Base-by-base conservation (phyloP, 2,888 invertebrate species). In the Acanthosepion pharaonis region DNA sequence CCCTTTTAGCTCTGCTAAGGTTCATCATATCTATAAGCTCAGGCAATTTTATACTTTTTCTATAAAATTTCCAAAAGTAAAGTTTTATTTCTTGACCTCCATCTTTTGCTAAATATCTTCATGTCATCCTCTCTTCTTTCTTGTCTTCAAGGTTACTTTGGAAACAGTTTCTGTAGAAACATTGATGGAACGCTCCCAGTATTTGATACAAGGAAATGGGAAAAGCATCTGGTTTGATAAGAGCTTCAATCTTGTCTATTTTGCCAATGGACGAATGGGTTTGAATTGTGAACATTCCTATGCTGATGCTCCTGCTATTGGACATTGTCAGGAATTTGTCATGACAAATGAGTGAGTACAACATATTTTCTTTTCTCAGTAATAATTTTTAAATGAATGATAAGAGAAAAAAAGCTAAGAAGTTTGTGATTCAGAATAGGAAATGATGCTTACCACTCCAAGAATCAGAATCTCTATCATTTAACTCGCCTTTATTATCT, bases 191-290 rank as follows among this genome's bases (percentile, higher is more conserved):
- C 97, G 97, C 93, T 98, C 97, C 8, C 97, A 97, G 92, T 97
- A 96, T 93, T 96, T 98, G 23, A 96, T 98, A 6, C 97, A 97
- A 96, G 97, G 97, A 2, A 97, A 97, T 96, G 97, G 98, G 1
- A 96, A 97, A 94, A 96, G 97, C 6, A 95, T 97, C 53, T 98
- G 98, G 98, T 98, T 97, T 96, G 98, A 98, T 96, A 98, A 98
- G 96, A 97, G 97, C 94, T 96, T 97, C 94, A 97, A 97, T 95
- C 92, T 98, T 42, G 95, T 97, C 18, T 96, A 97, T 94, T 97
- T 97, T 96, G 96, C 96, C 91, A 97, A 98, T 96, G 98, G 97
- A n/a, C 96, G 97, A 94, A 97, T 97, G 95, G 98, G 98, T 25
- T 94, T 98, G 53, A 98, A 98, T 96, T 97, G 97, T 95, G 98